Conservation (phyloP, 2,888 invertebrate genomes). For the Temnothorax rugatulus region DNA sequence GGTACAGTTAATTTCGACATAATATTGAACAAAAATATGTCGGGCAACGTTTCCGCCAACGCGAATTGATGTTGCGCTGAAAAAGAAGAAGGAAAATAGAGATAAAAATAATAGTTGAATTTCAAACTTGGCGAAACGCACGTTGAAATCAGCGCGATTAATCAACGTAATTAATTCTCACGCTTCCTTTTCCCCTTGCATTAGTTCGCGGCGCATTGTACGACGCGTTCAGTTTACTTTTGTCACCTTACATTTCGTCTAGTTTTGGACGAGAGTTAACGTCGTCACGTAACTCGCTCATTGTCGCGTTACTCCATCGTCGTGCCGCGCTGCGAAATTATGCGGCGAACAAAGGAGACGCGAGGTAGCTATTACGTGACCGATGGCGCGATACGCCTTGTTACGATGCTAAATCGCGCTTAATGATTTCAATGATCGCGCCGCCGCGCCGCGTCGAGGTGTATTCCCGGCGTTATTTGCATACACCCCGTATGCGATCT, state of each 20-base stretch:
- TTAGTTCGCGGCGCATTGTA: too few relatives aligned
- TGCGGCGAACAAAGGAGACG: constrained; percentile 27
- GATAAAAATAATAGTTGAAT: neutral
- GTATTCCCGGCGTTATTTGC: neutral
- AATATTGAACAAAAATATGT: constrained; percentile 46
- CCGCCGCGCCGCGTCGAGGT: neutral
- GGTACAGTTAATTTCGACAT: constrained; percentile 27
- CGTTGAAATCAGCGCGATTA: neutral
- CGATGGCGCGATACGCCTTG: constrained; percentile 37
- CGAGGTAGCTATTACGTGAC: constrained; percentile 43
- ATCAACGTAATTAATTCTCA: neutral
- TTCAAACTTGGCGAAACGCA: constrained; percentile 17
- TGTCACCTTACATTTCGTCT: neutral
- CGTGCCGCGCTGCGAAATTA: constrained; percentile 30
- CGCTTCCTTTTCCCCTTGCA: neutral
- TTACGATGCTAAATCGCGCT: constrained; percentile 35
- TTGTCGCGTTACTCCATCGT: neutral
- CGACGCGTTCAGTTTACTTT: neutral
- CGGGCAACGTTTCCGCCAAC: neutral
- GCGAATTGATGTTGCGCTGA: neutral
- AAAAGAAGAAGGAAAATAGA: neutral
- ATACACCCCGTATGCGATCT: constrained; percentile 17
- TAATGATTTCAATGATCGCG: constrained; percentile 46
- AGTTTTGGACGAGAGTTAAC: constrained; percentile 8
- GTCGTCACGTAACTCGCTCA: constrained; percentile 8